These are phyloP conservation scores for Mamestra configurata DNA, from an alignment of 1,140 invertebrate genomes.

Conservation along the genomic window DNA sequence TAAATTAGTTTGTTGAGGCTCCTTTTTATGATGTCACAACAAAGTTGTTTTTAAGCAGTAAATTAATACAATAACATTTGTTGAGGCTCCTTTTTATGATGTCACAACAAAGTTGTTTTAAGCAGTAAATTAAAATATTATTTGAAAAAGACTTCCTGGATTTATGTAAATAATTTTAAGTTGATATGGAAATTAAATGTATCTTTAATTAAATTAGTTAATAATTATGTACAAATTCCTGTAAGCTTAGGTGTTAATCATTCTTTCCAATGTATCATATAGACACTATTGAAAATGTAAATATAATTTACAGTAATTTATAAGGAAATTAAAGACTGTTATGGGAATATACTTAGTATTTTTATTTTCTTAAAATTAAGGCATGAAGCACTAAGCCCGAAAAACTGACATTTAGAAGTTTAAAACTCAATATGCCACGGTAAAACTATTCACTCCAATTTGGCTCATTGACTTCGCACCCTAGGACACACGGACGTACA, in stretches of 20 bases:
- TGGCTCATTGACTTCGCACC: no score
- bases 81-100: not conserved
- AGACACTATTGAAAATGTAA: slow-evolving; percentile 54
- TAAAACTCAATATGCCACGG: not conserved
- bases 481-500: no score
- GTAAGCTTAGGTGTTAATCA: slow-evolving; percentile 49
- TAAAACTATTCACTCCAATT: not conserved
- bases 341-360: slow-evolving; percentile 71
- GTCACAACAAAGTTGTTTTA: slow-evolving; percentile 6
- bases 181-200: slow-evolving; percentile 34
- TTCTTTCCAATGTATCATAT: slow-evolving; percentile 49
- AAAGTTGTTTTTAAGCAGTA: slow-evolving; percentile 12
- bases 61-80: slow-evolving; percentile 13
- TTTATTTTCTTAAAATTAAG: slow-evolving; percentile 50
- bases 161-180: slow-evolving; percentile 24
- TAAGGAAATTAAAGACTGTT: slow-evolving; percentile 83
- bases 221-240: slow-evolving; percentile 44
- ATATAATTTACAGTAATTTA: slow-evolving; percentile 65
- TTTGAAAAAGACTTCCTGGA: slow-evolving; percentile 29
- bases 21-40: not conserved
- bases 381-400: not conserved
- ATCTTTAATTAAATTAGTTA: slow-evolving; percentile 23
- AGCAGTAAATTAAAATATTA: not conserved
- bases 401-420: not conserved
- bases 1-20: not conserved